These are phyloP conservation scores for Aporophyla lueneburgensis DNA, from an alignment of 2,888 invertebrate species.

Conservation along the genomic window DNA sequence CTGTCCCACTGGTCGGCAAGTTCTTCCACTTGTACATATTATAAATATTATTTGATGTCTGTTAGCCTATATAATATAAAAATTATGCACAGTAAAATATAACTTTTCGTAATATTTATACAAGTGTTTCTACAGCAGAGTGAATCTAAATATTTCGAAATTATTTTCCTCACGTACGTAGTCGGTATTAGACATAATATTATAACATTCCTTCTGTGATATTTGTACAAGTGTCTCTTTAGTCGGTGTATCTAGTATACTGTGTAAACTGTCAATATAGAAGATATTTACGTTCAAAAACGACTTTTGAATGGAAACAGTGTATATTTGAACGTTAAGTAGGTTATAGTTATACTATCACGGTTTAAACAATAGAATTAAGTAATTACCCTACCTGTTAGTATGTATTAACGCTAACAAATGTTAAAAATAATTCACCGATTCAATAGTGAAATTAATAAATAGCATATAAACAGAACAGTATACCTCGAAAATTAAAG, in stretches of 20 bases:
- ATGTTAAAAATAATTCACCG: not conserved
- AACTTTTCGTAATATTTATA: slow-evolving; percentile 1
- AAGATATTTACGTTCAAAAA: slow-evolving; percentile 18
- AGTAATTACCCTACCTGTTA: no score
- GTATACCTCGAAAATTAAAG: not conserved
- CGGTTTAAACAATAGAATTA: not conserved
- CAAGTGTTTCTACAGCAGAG: slow-evolving; percentile 16
- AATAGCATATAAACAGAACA: not conserved
- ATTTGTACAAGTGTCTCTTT: slow-evolving; percentile 46
- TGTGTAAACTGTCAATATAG: slow-evolving; percentile 15
- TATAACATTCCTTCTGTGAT: slow-evolving; percentile 27
- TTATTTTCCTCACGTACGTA: not conserved
- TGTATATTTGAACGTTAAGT: slow-evolving; percentile 6
- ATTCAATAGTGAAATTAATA: not conserved
- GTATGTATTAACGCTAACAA: not conserved
- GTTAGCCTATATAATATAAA: not conserved
- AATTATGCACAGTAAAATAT: no score
- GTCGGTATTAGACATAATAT: not conserved
- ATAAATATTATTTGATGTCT: no score
- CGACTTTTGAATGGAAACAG: slow-evolving; percentile 22
- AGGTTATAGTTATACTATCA: slow-evolving; percentile 10
- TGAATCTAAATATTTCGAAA: slow-evolving; percentile 1
- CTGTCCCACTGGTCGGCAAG: no score
- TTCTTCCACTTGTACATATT: no score
- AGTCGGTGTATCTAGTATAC: not conserved